Base-by-base conservation (phyloP, 1,140 invertebrate species). In the Drosophila nigromelanica region DNA sequence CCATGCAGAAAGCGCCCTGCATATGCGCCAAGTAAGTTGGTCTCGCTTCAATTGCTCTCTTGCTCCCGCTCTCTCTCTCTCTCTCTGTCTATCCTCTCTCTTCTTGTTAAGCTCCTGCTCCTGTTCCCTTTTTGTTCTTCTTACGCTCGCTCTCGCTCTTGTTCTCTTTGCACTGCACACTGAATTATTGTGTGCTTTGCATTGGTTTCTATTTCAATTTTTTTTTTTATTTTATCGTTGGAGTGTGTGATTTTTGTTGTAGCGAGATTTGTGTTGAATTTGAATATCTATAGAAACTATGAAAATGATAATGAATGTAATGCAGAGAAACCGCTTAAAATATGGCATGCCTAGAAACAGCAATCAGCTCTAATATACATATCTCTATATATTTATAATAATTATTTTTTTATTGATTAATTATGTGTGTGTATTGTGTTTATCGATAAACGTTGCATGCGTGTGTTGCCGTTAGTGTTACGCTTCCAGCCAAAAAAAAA, bases 1-100 rank as follows among this genome's bases (percentile, higher is more conserved):
- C 97, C 73, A 95, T 95, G 61, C 94, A 95, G 89, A 97, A 96
- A 92, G 94, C 95, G 78, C 94, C 93, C 77, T 98, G 97, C 92
- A 94, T 94, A 89, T 98, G 97, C 93, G 95, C 95, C 91, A 95
- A 95, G 94, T 95, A 92, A 94, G 94, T 94, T 51, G 6, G 37
- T 11, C 54, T 60, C 21, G 15, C 15, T 61, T 35, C 39, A 42
- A 24, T 60, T 71, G 12, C 21, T 14, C 21, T 45, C 24, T 30
- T 14, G 18, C 21, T 4, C 40, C 6, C 30, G 24, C 39, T 18
- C 30, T 43, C 14, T 15, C 11, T 21, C 60, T 11, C n/a, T 21
- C 45, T 50, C 35, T 51, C 11, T 37, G 24, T 66, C 51, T 56
- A 35, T 56, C 35, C 54, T 55, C 5, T 14, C 21, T 37, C 12